Evolutionary conservation across 2,113 vertebrate genomes (phyloP).

Genomic region (Illadopsis cleaveri): DNA sequence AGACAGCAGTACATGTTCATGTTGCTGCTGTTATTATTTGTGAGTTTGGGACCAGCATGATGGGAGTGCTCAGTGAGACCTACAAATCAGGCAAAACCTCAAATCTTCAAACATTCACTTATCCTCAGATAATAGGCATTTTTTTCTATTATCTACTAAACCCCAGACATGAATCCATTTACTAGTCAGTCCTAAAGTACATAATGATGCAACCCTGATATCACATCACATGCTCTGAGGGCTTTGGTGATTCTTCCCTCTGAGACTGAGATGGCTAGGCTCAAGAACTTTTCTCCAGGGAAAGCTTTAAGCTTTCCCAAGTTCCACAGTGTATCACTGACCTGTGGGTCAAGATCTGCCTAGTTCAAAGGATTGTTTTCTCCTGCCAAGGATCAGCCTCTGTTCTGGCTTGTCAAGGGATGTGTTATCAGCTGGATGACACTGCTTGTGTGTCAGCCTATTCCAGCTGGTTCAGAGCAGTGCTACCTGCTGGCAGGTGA

Average conservation of each 20-base stretch:
- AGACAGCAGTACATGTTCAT: neutral
- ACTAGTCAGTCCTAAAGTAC: neutral
- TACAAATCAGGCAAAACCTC: neutral
- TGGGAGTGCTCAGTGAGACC: neutral
- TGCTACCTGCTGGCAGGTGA: neutral
- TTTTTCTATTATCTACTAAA: neutral
- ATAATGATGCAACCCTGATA: accelerated
- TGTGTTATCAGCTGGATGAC: neutral
- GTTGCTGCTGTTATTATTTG: neutral
- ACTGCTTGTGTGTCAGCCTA: accelerated
- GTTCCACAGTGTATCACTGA: neutral
- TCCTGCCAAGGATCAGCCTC: neutral
- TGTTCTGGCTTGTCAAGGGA: neutral
- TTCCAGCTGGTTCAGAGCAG: neutral
- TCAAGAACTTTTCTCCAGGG: neutral
- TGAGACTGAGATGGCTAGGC: neutral
- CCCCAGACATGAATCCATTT: neutral
- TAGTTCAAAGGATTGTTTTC: neutral
- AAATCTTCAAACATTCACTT: neutral
- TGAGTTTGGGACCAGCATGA: neutral
- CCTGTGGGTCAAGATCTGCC: neutral
- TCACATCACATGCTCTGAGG: neutral
- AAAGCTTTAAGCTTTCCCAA: neutral
- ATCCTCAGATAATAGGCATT: neutral
- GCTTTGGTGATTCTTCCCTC: neutral